A percentile compares a stretch with the other conserved stretches of the same genome.
These are phyloP conservation scores for Endomychus coccineus DNA, from an alignment of 2,888 invertebrate species.

Conservation along the genomic window DNA sequence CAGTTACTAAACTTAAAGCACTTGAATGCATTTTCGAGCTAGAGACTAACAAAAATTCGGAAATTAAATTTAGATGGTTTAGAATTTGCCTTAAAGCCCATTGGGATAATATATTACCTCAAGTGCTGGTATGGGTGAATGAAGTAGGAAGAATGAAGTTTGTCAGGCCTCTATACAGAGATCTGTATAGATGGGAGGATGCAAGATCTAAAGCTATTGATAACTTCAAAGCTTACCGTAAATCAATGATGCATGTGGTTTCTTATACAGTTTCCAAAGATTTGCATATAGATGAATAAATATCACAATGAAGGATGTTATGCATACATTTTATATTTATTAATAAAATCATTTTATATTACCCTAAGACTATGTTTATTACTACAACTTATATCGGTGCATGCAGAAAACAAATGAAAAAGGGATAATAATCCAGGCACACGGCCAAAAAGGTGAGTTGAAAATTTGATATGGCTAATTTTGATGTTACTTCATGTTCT, in stretches of 20 bases:
- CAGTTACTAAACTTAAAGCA: constrained; percentile 51
- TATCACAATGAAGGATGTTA: too few relatives aligned
- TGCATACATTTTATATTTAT: too few relatives aligned
- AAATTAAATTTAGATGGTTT: constrained; percentile 73
- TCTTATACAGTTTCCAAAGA: constrained; percentile 69
- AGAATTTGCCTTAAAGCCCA: constrained; percentile 68
- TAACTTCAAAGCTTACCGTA: constrained; percentile 62
- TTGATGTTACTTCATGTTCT: too few relatives aligned
- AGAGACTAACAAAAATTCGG: constrained; percentile 61
- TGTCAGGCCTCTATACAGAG: constrained; percentile 79
- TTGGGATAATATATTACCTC: constrained; percentile 58
- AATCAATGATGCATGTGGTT: constrained; percentile 78
- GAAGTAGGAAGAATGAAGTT: constrained; percentile 88
- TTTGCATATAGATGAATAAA: constrained; percentile 38
- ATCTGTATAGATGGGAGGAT: constrained; percentile 72
- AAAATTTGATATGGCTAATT: too few relatives aligned
- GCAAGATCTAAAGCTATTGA: constrained; percentile 60
- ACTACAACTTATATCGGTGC: too few relatives aligned
- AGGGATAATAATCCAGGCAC: too few relatives aligned
- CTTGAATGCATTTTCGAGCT: constrained; percentile 62
- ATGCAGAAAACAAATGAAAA: too few relatives aligned
- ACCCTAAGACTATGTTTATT: too few relatives aligned
- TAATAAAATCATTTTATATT: too few relatives aligned
- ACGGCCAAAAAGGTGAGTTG: too few relatives aligned
- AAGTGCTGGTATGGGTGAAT: constrained; percentile 70